Percentiles rank a stretch among this genome's conserved stretches.
Evolutionary conservation across 2,888 invertebrate species (phyloP).

Genomic region (Drosophila villosipedis): DNA sequence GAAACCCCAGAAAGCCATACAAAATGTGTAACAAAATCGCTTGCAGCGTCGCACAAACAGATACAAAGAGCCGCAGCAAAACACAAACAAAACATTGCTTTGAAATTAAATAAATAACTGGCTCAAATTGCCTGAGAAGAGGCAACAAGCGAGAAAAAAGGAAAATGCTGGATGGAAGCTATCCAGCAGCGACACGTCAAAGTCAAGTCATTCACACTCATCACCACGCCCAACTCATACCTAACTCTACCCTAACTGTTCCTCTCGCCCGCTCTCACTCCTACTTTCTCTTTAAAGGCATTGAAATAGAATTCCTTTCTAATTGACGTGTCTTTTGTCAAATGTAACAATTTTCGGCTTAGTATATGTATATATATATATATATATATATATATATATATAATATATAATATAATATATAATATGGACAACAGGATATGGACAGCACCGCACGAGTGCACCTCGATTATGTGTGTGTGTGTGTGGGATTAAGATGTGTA

Average conservation of each 20-base stretch:
- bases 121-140: conserved; percentile 15
- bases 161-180: background rate
- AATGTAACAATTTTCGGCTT: conserved; percentile 63
- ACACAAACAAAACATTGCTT: conserved; percentile 62
- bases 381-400: background rate
- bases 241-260: background rate
- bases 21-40: conserved; percentile 48
- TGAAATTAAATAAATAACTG: conserved; percentile 71
- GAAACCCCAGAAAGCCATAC: conserved; percentile 13
- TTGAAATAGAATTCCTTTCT: conserved; percentile 38
- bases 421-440: conserved; percentile 52
- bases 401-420: too few relatives aligned
- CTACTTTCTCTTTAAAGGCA: conserved; percentile 20
- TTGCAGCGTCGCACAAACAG: conserved; percentile 41
- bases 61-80: conserved; percentile 34
- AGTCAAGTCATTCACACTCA: conserved; percentile 53
- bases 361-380: conserved; percentile 13
- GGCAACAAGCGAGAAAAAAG: background rate
- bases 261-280: background rate
- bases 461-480: conserved; percentile 31
- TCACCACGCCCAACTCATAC: conserved; percentile 25
- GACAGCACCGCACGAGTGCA: conserved; percentile 61
- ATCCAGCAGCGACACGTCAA: conserved; percentile 45
- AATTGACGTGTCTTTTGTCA: conserved; percentile 77
- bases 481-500: conserved; percentile 27